Base-by-base conservation (phyloP, 2,888 invertebrate genomes). In the Drosophila setosimentum region DNA sequence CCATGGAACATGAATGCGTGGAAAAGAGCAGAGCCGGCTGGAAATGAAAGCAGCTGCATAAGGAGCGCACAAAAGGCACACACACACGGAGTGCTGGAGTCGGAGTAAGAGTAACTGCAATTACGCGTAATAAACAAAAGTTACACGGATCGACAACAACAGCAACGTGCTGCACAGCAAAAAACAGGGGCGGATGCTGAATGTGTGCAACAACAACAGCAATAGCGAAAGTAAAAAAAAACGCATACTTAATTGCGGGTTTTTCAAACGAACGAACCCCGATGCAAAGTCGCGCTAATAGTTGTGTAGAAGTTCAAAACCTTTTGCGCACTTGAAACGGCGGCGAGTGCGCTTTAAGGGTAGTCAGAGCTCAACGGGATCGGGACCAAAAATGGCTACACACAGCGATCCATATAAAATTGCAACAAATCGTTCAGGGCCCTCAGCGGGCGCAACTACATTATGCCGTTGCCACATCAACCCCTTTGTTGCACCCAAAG, bases 81-180 rank as follows among this genome's bases (percentile, higher is more conserved):
- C 48, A 73, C 50, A 73, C 51, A 72, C 53, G 60, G 71, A 75
- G 70, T 66, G 67, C 63, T 40, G 49, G 48, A 63, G 59, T 72
- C 57, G 72, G 73, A 80, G 76, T 80, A 73, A 73, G 76, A 78
- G 81, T 87, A 89, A 91, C 91, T 83, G 87, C 91, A 91, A 91
- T 91, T 91, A 91, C 80, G 82, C 78, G 79, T 83, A 90, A 91
- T 90, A 90, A 90, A 89, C 87, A 90, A 81, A 91, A 91, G 89
- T 91, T 91, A 89, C 87, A 83, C 68, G 72, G 72, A 76, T 73
- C 78, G 72, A 71, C 65, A 61, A 58, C 53, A 72, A 78, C 72
- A 45, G 18, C 53, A 33, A 54, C 57, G 29, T 58, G 51, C 75
- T 55, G 54, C 62, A 48, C 50, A 68, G 45, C n/a, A 72, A 61